Base-by-base conservation (phyloP, 2,888 invertebrate genomes). In the Bombylius major region DNA sequence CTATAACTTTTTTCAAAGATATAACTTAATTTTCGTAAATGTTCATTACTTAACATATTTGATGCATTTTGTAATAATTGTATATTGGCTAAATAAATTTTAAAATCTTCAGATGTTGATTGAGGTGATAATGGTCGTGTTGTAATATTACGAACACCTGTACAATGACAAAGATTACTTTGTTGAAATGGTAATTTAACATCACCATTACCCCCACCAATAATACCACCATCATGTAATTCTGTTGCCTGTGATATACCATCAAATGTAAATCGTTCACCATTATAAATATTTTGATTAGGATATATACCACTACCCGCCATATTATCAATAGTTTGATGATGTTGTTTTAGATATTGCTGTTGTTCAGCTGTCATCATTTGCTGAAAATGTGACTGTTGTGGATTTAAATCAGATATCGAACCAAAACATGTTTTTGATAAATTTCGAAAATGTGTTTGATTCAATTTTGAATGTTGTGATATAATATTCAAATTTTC, bases 41-140 rank as follows among this genome's bases (percentile, higher is more conserved):
- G 82, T 44, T 78, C 75, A n/a, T 83, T 70, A 1, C 79, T 75
- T 5, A 86, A 67, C 0, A 82, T 75, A 62, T 83, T 84, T 0
- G 84, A 80, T 0, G 85, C 85, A 60, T 83, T 86, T 62, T 86
- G 85, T 8, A 86, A 67, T 67, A 85, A 82, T 64, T 86, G 85
- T 70, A 86, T 82, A 65, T 85, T 85, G 32, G 85, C 85, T 60
- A 86, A 70, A 67, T 86, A 86, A 57, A 83, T 70, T 64, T 84
- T 79, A 61, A 86, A 86, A 65, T 86, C 86, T 67, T 85, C 85
- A 0, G 82, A 81, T 0, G 82, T 82, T 33, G 79, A 80, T 61
- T 82, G 82, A 1, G 82, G 82, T 45, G 83, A 83, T 1, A 86
- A 65, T 1, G 84, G 79, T 59, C 83, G 83, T 0, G 84, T 82